Evolutionary conservation across 2,113 vertebrate species (phyloP).

Genomic region (Actinemys pallida): DNA sequence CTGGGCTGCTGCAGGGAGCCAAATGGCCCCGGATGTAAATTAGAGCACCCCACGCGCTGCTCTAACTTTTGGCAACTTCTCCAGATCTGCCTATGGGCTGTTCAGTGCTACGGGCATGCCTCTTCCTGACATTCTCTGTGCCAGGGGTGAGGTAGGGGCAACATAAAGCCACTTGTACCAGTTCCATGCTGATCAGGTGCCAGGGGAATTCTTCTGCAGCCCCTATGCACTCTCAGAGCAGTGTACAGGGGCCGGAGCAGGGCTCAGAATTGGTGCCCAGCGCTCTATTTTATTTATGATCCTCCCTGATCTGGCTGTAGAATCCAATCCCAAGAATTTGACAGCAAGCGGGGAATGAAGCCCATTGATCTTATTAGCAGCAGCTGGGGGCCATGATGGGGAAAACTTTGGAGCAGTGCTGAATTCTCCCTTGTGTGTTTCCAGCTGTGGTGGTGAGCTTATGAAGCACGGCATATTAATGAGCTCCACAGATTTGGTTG

Average conservation of each 20-base stretch:
- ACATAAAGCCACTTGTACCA: too few species aligned
- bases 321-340: background rate
- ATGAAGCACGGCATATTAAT: background rate
- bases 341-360: background rate
- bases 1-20: background rate
- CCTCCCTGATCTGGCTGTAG: background rate
- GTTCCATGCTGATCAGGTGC: too few species aligned
- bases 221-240: too few species aligned
- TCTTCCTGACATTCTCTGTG: too few species aligned
- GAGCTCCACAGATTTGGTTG: background rate
- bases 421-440: background rate
- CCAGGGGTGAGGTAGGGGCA: too few species aligned
- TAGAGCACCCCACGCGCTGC: background rate
- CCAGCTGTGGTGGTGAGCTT: background rate
- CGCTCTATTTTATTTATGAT: fast-evolving
- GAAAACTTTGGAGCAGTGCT: background rate
- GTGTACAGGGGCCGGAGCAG: too few species aligned
- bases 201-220: too few species aligned
- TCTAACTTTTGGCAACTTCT: too few species aligned
- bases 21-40: background rate
- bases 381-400: background rate
- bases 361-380: background rate
- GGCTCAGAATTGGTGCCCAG: too few species aligned
- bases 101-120: background rate
- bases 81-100: background rate